These are phyloP conservation scores for Neomicropteryx cornuta DNA, from an alignment of 1,140 invertebrate species.

Conservation along the genomic window DNA sequence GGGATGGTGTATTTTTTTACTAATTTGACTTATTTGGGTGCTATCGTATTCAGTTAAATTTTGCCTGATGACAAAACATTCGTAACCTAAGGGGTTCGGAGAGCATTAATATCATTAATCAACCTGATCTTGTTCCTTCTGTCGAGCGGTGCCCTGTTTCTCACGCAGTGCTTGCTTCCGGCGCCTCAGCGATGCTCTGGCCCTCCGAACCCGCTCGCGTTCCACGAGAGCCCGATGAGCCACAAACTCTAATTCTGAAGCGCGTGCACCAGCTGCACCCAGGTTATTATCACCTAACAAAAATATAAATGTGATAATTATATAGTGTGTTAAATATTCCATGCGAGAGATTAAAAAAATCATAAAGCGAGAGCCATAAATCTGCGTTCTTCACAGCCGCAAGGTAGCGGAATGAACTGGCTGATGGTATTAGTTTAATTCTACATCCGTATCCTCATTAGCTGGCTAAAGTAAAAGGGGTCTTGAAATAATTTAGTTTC, in stretches of 20 bases:
- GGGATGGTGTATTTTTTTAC: not conserved
- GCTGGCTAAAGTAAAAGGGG: no score
- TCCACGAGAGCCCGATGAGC: constrained; percentile 67
- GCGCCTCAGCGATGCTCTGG: constrained; percentile 54
- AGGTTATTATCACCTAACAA: no score
- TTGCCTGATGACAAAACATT: not conserved
- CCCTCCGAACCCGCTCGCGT: constrained; percentile 61
- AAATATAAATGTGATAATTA: not conserved
- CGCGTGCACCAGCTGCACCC: constrained; percentile 18
- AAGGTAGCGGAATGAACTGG: constrained; percentile 15
- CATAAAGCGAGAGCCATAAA: not conserved
- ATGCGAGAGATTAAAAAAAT: not conserved
- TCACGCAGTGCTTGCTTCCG: constrained; percentile 50
- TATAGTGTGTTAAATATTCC: not conserved
- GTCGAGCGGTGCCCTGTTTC: constrained; percentile 33
- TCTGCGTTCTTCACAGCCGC: not conserved
- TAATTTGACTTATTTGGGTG: not conserved
- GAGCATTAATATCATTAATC: constrained; percentile 11
- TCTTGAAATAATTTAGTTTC: no score
- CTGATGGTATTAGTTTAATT: not conserved
- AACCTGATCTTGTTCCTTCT: constrained; percentile 29
- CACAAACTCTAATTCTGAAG: constrained; percentile 68
- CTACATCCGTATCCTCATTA: not conserved
- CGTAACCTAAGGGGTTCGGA: not conserved
- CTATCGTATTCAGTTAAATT: not conserved